phyloP scores from a whole-genome alignment of 2,888 invertebrate species.

The Mesorhabditis belari region DNA sequence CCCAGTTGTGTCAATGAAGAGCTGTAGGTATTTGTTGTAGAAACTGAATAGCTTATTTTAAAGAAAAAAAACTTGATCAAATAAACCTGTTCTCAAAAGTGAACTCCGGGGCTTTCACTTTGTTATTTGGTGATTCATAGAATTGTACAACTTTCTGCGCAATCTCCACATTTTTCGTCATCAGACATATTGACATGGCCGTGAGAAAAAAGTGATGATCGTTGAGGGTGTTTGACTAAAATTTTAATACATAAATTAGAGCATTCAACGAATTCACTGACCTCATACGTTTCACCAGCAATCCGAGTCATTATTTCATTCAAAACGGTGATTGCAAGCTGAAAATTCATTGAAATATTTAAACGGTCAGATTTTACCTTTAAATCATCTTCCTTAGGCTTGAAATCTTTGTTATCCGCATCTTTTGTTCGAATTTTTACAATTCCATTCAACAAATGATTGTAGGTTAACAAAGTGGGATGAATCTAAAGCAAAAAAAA shows the following conservation, averaged over 20 bases:
- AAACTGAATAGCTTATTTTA: conserved; percentile 16
- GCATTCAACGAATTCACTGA: neutral
- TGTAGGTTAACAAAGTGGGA: conserved; percentile 27
- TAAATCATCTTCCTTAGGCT: conserved; percentile 5
- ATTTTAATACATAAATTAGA: neutral
- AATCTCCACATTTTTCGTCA: conserved; percentile 24
- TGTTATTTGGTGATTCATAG: conserved; percentile 29
- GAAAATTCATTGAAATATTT: conserved; percentile 13
- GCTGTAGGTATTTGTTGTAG: conserved; percentile 29
- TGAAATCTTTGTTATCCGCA: conserved; percentile 4
- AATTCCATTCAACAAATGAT: conserved; percentile 12
- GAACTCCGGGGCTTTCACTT: conserved; percentile 36
- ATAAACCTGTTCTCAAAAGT: conserved; percentile 19
- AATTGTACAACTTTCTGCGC: conserved; percentile 28
- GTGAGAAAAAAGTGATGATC: conserved; percentile 19
- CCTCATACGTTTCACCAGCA: neutral
- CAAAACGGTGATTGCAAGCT: conserved; percentile 10
- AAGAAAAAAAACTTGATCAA: neutral
- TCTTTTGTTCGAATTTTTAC: conserved; percentile 13
- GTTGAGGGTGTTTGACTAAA: conserved; percentile 3
- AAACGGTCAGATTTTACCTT: conserved; percentile 3
- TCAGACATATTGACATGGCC: conserved; percentile 14
- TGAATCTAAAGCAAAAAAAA: too few species aligned
- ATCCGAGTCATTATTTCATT: neutral
- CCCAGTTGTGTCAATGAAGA: conserved; percentile 13